Base-by-base conservation (phyloP, 2,797 vertebrate genomes). In the Eospalax fontanierii region DNA sequence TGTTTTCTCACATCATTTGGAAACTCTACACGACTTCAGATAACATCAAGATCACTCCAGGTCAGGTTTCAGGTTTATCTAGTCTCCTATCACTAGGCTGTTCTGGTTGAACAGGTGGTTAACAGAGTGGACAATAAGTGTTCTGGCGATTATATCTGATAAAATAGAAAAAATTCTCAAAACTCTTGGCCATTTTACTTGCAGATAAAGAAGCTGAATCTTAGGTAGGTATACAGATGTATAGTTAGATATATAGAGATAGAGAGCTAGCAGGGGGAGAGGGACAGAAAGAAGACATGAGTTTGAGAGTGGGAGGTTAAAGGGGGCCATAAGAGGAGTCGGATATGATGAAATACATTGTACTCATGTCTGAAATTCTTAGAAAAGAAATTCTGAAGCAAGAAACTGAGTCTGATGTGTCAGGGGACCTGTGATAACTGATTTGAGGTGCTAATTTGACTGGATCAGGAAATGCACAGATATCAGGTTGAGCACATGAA, bases 1-100 rank as follows among this genome's bases (percentile, higher is more conserved):
- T 90, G 66, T 90, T 90, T 95, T 83, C 76, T 89, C 57, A 43
- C 3, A 28, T 71, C 43, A 61, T 15, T 84, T 61, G 89, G 50
- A 90, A 92, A 68, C 35, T 16, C 28, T n/a, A 3, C 2, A n/a
- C n/a, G 38, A 84, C 71, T 90, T 78, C 22, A 87, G 15, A 78
- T 54, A 76, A 59, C 10, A 40, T 3, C 26, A 54, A 50, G 28
- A n/a, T 66, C 50, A 84, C 28, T 43, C 46, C 33, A 61, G 68
- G 61, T 63, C 16, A 33, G 21, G 3, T 73, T 33, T 65, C 26
- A 26, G 35, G 28, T 14, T 38, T 30, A 87, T 61, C 26, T 2
- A 26, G 11, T 63, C 40, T 93, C 54, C 7, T 70, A 0, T 57
- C 19, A 8, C 40, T 74, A 57, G 82, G 8, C 1, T 40, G 4